Percentiles rank a stretch among this genome's conserved stretches.
Evolutionary conservation across 1,140 invertebrate genomes (phyloP).

Genomic region (Delia radicum): DNA sequence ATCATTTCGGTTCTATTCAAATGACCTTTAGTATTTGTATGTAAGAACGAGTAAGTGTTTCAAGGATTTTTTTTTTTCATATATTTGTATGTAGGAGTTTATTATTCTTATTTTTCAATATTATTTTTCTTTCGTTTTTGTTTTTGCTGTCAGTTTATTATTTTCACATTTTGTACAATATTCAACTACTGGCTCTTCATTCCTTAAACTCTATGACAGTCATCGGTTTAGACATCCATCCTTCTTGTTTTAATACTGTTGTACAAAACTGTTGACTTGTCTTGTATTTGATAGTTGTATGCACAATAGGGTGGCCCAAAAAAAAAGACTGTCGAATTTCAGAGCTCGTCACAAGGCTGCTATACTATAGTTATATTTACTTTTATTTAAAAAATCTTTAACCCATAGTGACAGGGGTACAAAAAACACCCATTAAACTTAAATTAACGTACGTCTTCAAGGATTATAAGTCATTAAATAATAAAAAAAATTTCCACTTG

Average conservation of each 20-base stretch:
- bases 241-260: slow-evolving; percentile 1
- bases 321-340: no score
- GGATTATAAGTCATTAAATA: no score
- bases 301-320: no score
- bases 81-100: not conserved
- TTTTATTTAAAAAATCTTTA: no score
- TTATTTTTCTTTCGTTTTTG: not conserved
- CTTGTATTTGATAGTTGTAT: slow-evolving; percentile 4
- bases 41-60: not conserved
- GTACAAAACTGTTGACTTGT: not conserved
- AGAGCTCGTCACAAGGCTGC: no score
- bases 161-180: slow-evolving; percentile 2
- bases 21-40: no score
- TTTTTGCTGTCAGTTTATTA: not conserved
- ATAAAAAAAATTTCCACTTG: no score
- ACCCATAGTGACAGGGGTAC: no score
- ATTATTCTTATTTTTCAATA: not conserved
- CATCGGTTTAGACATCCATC: slow-evolving; percentile 3
- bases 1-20: no score
- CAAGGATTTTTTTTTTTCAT: not conserved
- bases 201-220: not conserved
- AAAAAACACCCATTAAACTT: no score
- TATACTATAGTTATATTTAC: no score
- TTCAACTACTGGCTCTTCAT: not conserved
- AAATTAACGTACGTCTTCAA: no score